Percentiles rank a stretch among this genome's conserved stretches.
Evolutionary conservation across 2,888 invertebrate genomes (phyloP).

Genomic region (Vanessa cardui): DNA sequence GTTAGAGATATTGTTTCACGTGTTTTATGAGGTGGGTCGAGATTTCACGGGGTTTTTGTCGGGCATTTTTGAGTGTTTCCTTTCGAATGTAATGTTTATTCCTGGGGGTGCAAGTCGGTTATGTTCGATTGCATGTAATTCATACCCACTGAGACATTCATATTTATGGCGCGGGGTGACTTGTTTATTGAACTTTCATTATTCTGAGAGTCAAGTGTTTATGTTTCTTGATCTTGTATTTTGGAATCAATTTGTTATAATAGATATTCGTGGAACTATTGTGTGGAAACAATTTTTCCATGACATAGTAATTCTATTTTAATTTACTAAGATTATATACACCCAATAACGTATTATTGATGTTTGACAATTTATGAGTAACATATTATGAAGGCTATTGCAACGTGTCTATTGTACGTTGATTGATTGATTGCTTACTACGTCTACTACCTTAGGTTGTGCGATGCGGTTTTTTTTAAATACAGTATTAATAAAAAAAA

Average conservation of each 20-base stretch:
- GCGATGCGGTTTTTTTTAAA: no score
- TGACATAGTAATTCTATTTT: no score
- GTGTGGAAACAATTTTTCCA: not conserved
- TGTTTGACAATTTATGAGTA: no score
- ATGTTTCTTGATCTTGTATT: not conserved
- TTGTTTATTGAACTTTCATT: slow-evolving; percentile 50
- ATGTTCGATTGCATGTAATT: slow-evolving; percentile 62
- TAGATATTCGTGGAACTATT: not conserved
- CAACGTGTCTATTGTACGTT: no score
- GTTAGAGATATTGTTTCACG: slow-evolving; percentile 78
- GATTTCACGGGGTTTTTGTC: slow-evolving; percentile 71
- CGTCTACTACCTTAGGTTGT: no score
- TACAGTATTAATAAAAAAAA: no score
- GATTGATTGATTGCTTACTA: no score
- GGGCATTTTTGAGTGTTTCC: slow-evolving; percentile 71
- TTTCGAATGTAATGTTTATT: slow-evolving; percentile 60
- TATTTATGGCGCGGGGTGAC: slow-evolving; percentile 52
- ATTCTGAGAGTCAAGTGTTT: slow-evolving; percentile 18
- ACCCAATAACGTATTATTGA: no score
- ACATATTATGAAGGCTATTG: no score
- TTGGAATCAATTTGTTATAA: not conserved
- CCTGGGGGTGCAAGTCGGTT: slow-evolving; percentile 52
- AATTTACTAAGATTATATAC: no score
- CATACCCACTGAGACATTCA: slow-evolving; percentile 53
- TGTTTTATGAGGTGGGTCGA: slow-evolving; percentile 81